Conservation (phyloP, 2,888 invertebrate species). For the Lithophane ornitopus region DNA sequence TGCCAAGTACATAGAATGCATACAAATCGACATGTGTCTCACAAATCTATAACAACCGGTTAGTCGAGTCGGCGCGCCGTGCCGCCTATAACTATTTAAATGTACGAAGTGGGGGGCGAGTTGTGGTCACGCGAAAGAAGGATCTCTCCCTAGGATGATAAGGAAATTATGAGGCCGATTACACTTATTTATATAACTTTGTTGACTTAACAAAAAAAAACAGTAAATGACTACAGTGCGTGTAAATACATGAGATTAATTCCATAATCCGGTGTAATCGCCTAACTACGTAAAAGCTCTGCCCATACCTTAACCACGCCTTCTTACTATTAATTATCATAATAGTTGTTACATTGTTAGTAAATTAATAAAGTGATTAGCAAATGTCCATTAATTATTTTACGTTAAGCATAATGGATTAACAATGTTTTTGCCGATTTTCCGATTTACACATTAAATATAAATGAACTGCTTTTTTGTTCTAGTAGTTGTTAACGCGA, state of each 20-base stretch:
- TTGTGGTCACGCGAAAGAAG: too few relatives aligned
- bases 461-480: neutral
- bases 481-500: neutral
- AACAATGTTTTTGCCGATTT: neutral
- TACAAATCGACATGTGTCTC: too few relatives aligned
- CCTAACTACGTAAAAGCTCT: conserved; percentile 25
- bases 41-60: too few relatives aligned
- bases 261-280: conserved; percentile 20
- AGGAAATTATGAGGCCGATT: neutral
- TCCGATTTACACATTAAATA: neutral
- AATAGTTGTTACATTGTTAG: neutral
- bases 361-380: neutral
- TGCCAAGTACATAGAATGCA: too few relatives aligned
- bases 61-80: too few relatives aligned
- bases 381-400: neutral
- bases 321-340: conserved; percentile 31
- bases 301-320: conserved; percentile 2
- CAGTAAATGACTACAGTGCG: conserved; percentile 8
- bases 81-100: too few relatives aligned
- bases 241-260: conserved; percentile 8
- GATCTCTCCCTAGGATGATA: neutral
- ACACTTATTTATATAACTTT: neutral
- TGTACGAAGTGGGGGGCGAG: too few relatives aligned
- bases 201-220: neutral
- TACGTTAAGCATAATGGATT: neutral